Base-by-base conservation (phyloP, 2,888 invertebrate genomes). In the Tuta absoluta region DNA sequence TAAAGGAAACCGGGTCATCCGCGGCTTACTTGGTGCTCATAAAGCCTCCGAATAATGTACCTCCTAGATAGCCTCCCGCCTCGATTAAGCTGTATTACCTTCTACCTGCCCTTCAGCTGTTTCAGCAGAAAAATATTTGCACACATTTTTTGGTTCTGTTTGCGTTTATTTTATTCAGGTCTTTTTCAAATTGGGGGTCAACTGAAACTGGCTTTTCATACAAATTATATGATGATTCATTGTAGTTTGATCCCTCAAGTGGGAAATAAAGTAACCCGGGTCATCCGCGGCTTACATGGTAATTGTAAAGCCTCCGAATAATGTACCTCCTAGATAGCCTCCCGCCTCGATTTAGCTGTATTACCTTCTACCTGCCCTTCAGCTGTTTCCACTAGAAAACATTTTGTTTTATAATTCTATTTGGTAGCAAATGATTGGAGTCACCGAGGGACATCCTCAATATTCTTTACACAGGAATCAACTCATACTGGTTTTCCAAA, bases 261-360 rank as follows among this genome's bases (percentile, higher is more conserved):
- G n/a, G n/a, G n/a, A n/a, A n/a, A n/a, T n/a, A n/a, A n/a, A 69
- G 65, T 73, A 73, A 75, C 78, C 74, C 74, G 79, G 71, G 76
- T 79, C 73, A 79, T 82, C 82, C 84, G 84, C 75, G 84, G 82
- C 81, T 75, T 79, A 79, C 83, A 80, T 79, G 84, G 82, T 80
- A 80, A 80, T 84, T 87, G 82, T 91, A 89, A 89, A 90, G 83
- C 82, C 84, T 84, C 77, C 85, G 84, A 88, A 88, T 88, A 89
- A 88, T 85, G 84, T 71, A 77, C 73, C 77, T 81, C 80, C 86
- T 82, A 81, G 78, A 70, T 77, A 70, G 75, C 76, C 79, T 82
- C 74, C 66, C 73, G 77, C 73, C 80, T 80, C 86, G 88, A 89
- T 89, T 89, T 88, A 90, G 88, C 85, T 79, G 87, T 89, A 82